A percentile compares a stretch with the other conserved stretches of the same genome.
These are phyloP conservation scores for Ellobius talpinus DNA, from an alignment of 2,113 vertebrate genomes.

Conservation along the genomic window DNA sequence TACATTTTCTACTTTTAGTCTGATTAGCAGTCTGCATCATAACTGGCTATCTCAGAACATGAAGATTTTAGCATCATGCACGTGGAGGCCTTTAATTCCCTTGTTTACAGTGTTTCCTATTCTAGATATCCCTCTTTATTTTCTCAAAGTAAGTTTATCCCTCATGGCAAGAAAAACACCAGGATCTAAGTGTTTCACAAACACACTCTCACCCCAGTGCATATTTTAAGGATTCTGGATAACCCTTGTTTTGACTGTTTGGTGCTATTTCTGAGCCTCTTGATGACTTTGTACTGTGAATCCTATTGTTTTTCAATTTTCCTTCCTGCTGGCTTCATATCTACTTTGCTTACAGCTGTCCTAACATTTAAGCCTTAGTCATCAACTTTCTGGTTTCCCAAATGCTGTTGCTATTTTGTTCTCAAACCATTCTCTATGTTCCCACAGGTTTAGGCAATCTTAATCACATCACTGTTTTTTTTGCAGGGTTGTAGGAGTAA, in stretches of 20 bases:
- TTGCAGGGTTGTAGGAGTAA: neutral
- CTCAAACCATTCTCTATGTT: neutral
- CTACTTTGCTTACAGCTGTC: neutral
- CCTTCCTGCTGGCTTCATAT: neutral
- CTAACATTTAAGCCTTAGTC: neutral
- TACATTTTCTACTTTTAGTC: neutral
- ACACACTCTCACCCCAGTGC: neutral
- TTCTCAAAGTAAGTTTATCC: neutral
- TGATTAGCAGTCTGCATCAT: neutral
- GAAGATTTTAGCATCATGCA: neutral
- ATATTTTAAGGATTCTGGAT: neutral
- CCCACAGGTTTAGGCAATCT: neutral
- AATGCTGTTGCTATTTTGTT: neutral
- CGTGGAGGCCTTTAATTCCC: neutral
- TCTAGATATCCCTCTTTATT: neutral
- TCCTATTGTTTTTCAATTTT: neutral
- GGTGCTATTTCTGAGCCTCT: neutral
- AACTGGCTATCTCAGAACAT: neutral
- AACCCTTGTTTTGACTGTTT: neutral
- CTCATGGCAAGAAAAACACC: too few species aligned
- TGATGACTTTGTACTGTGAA: neutral
- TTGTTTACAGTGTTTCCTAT: neutral
- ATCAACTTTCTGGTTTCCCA: neutral
- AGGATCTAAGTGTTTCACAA: neutral
- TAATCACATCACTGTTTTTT: neutral